Conservation (phyloP, 1,140 invertebrate species). For the Mamestra configurata region DNA sequence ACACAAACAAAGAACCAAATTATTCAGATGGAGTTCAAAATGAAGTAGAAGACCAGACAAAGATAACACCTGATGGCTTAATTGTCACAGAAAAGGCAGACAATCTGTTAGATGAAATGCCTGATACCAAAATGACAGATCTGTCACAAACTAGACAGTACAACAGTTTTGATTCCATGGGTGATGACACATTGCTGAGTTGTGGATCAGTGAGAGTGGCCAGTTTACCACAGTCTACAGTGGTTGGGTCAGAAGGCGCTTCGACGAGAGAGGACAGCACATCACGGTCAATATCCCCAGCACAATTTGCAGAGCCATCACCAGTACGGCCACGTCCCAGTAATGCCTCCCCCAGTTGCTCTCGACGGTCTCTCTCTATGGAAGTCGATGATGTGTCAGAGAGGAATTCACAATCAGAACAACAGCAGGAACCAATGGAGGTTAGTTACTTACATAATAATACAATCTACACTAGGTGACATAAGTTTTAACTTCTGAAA, state of each 20-base stretch:
- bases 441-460: slow-evolving; percentile 63
- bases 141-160: slow-evolving; percentile 85
- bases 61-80: slow-evolving; percentile 83
- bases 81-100: slow-evolving; percentile 86
- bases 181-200: slow-evolving; percentile 81
- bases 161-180: slow-evolving; percentile 85
- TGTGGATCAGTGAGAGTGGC: slow-evolving; percentile 80
- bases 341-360: slow-evolving; percentile 82
- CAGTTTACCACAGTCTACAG: slow-evolving; percentile 75
- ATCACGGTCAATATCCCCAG: slow-evolving; percentile 80
- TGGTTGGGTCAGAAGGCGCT: slow-evolving; percentile 76
- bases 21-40: slow-evolving; percentile 75
- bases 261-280: slow-evolving; percentile 81
- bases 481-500: not conserved
- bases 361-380: slow-evolving; percentile 82
- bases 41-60: slow-evolving; percentile 78
- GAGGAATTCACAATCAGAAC: slow-evolving; percentile 81
- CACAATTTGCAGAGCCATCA: slow-evolving; percentile 83
- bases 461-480: slow-evolving; percentile 6
- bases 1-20: slow-evolving; percentile 76
- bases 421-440: slow-evolving; percentile 83
- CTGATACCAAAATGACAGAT: slow-evolving; percentile 87
- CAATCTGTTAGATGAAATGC: slow-evolving; percentile 85
- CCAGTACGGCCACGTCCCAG: slow-evolving; percentile 75
- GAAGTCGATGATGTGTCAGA: slow-evolving; percentile 85